Percentiles rank a stretch among this genome's conserved stretches.
These are phyloP conservation scores for Ophraella communa DNA, from an alignment of 2,888 invertebrate species.

Conservation along the genomic window DNA sequence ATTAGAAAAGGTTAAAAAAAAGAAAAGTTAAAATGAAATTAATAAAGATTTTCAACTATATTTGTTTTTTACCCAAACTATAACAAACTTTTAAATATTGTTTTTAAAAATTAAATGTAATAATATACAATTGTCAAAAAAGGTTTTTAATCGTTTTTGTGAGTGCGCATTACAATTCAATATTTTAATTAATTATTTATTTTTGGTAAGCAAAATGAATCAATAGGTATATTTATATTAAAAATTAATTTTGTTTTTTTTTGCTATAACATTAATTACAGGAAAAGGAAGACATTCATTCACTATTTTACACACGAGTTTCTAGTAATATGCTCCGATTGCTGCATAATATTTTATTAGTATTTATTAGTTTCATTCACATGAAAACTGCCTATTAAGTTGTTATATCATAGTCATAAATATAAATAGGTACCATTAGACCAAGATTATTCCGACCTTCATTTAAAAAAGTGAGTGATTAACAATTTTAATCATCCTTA, in stretches of 20 bases:
- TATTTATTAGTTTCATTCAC: conserved; percentile 6
- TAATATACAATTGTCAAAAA: no score
- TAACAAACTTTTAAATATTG: no score
- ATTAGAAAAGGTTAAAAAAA: no score
- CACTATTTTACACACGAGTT: neutral
- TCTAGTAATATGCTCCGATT: neutral
- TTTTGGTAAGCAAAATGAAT: no score
- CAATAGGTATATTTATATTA: no score
- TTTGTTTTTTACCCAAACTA: no score
- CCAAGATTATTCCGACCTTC: conserved; percentile 29
- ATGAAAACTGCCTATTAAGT: conserved; percentile 7
- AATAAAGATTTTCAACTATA: no score
- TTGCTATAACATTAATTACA: neutral
- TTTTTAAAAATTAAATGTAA: no score
- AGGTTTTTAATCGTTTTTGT: no score
- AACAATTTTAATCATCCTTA: conserved; percentile 32
- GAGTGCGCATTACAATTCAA: no score
- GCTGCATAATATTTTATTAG: neutral
- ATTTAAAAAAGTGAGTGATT: conserved; percentile 27
- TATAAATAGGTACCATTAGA: neutral
- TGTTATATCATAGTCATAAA: conserved; percentile 23
- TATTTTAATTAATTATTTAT: no score
- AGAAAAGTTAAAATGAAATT: no score
- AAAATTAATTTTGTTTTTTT: neutral
- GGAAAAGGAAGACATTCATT: neutral